Evolutionary conservation across 2,113 vertebrate species (phyloP), one percentile per base, ranked within the genome.

Genomic region (Hippoglossus stenolepis): DNA sequence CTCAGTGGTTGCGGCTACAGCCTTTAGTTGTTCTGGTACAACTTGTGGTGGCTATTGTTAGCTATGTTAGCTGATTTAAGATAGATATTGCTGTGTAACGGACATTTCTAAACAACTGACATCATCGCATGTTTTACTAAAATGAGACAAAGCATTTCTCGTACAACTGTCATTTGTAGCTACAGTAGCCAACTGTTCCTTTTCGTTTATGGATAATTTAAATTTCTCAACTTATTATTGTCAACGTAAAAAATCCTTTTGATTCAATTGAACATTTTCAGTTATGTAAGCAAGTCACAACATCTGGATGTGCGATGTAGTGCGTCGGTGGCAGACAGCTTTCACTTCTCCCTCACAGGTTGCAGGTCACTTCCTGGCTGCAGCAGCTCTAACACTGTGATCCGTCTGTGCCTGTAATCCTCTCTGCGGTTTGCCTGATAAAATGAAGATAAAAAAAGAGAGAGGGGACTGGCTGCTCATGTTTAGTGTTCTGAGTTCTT

Each of bases 381-480:
- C 5, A 35, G 64, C 58, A 28, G 65, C 62, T 77, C 54, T 58
- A 84, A 26, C 15, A 11, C 43, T 28, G 63, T 70, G 54, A 73
- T 73, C 82, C 58, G 63, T 58, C 28, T 57, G 63, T 75, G 75
- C 67, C 58, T 70, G 62, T 78, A 80, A 87, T 91, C 75, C 80
- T 73, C 70, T 74, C 84, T 58, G 63, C 66, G 60, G 79, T 59
- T 23, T 26, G 59, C 38, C 69, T 59, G 82, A 79, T 69, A 24
- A 77, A 77, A 79, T 72, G 28, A 43, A 79, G 77, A 72, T 64
- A 60, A 78, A 56, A 31, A 79, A 47, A 74, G 28, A 31, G 26
- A 35, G 18, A 9, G 24, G 35, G 63, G 85, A 56, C 61, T 60
- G 11, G 18, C 57, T 28, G 45, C 54, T 77, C 21, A 26, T 70